Evolutionary conservation across 2,888 invertebrate genomes (phyloP), one percentile per base, ranked within the genome.

Genomic region (Euspilapteryx auroguttella): DNA sequence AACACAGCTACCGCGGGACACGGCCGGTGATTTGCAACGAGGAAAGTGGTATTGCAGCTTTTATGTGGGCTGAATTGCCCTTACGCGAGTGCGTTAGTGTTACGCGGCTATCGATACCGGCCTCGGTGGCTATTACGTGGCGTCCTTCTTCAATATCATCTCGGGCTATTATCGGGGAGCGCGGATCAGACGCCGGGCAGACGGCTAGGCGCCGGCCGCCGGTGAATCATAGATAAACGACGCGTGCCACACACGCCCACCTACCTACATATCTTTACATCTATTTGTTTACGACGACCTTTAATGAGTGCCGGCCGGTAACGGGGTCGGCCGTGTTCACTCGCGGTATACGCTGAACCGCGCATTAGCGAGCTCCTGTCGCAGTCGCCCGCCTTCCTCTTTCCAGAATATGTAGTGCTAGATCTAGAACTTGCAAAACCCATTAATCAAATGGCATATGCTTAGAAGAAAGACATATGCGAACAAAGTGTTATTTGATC

Each of bases 21-120:
- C 59, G 52, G 33, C 47, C 56, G 55, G 59, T 69, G 73, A 71
- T 73, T 73, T 73, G 71, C 71, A 61, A 71, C 66, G 64, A 54
- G 62, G 73, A 75, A 75, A 75, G 73, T 75, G 73, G 73, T 66
- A 68, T 58, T 65, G 59, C 73, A 62, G 55, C 71, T 69, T 73
- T 73, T 66, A 71, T 66, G 68, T 71, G 44, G 69, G 68, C 61
- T 69, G 58, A 62, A 63, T 63, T 62, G 61, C 50, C 53, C 42
- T 55, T n/a, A n/a, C n/a, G n/a, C 40, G 44, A 53, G 64, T 63
- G 61, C 54, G 64, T 58, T 56, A 54, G 57, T 59, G 50, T 68
- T 68, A 68, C 63, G 61, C 55, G 55, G 57, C 51, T 28, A n/a
- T n/a, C n/a, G n/a, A n/a, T n/a, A n/a, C n/a, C n/a, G n/a, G n/a